Evolutionary conservation across 2,797 vertebrate genomes (phyloP).

Genomic region (Denticeps clupeoides): DNA sequence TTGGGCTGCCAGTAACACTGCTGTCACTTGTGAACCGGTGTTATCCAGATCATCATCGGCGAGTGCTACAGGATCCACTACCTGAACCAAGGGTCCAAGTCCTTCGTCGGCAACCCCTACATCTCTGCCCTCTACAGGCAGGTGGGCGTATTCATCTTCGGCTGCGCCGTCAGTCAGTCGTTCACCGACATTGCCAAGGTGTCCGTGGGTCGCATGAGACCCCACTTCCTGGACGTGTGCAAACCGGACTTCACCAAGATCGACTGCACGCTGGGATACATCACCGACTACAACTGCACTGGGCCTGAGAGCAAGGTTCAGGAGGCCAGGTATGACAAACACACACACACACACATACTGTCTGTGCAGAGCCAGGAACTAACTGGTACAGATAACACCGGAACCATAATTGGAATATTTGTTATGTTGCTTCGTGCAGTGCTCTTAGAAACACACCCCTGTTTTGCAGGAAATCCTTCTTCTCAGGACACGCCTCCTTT

Average conservation of each 20-base stretch:
- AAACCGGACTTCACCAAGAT: constrained; percentile 65
- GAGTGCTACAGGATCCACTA: constrained; percentile 90
- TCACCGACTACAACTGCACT: constrained; percentile 76
- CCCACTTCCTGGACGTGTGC: constrained; percentile 83
- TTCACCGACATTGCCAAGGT: constrained; percentile 98
- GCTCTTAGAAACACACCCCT: constrained; percentile 21
- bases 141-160: constrained; percentile 90
- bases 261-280: constrained; percentile 79
- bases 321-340: constrained; percentile 77
- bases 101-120: constrained; percentile 84
- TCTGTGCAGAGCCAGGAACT: no score
- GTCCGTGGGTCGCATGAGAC: constrained; percentile 88
- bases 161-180: constrained; percentile 92
- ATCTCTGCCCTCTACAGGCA: constrained; percentile 87
- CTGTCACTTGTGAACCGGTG: neutral
- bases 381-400: no score
- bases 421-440: no score
- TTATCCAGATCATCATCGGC: constrained; percentile 79
- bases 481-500: constrained; percentile 95
- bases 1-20: neutral
- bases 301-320: constrained; percentile 68
- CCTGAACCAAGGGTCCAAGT: constrained; percentile 78
- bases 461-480: constrained; percentile 89
- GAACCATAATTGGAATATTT: no score
- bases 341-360: neutral